Evolutionary conservation across 2,888 invertebrate genomes (phyloP).

Genomic region (Acronicta alni): DNA sequence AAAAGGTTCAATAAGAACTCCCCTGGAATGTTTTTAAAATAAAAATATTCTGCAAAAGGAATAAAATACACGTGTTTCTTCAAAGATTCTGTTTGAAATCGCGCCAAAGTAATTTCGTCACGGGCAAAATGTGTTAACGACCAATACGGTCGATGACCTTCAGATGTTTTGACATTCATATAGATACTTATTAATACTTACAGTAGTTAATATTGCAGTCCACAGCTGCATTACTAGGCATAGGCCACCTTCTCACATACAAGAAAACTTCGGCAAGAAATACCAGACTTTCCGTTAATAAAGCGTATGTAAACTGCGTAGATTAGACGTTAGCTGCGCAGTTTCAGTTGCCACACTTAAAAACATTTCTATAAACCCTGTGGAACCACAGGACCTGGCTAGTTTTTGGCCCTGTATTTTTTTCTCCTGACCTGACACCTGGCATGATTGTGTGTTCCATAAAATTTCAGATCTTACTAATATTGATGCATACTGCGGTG

Average conservation of each 20-base stretch:
- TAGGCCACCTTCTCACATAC: background rate
- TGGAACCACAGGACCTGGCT: too few species aligned
- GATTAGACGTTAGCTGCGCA: too few species aligned
- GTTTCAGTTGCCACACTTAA: too few species aligned
- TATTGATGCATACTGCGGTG: too few species aligned
- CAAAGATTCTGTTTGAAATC: constrained; percentile 64
- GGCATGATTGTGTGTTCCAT: too few species aligned
- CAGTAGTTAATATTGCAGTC: constrained; percentile 1
- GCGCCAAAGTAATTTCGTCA: constrained; percentile 67
- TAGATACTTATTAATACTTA: constrained; percentile 4
- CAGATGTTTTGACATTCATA: constrained; percentile 26
- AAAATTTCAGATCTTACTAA: too few species aligned
- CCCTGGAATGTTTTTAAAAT: constrained; percentile 39
- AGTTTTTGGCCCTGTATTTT: too few species aligned
- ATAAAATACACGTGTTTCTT: constrained; percentile 53
- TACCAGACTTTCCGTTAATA: background rate
- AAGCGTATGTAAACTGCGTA: too few species aligned
- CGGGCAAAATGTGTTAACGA: constrained; percentile 60
- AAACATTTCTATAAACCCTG: too few species aligned
- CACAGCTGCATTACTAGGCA: background rate
- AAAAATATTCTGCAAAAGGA: constrained; percentile 64
- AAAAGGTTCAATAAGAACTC: constrained; percentile 41
- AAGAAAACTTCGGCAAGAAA: background rate
- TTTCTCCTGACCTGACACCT: too few species aligned
- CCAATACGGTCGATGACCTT: constrained; percentile 68